Conservation (phyloP, 2,888 invertebrate genomes). For the Scaptomyza tumidula region DNA sequence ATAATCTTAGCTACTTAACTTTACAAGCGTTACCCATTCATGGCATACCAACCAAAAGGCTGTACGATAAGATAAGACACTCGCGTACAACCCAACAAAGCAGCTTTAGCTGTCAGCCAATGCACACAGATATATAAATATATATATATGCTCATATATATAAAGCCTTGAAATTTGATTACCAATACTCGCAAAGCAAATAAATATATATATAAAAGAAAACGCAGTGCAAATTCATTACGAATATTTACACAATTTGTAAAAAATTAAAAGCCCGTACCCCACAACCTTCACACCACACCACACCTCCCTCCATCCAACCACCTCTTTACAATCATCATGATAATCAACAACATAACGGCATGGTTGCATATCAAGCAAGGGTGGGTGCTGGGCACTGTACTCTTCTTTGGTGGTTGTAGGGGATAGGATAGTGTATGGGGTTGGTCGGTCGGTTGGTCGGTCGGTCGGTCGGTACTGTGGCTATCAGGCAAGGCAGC, state of each 20-base stretch:
- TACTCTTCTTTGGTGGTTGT: constrained; percentile 13
- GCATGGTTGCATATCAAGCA: constrained; percentile 34
- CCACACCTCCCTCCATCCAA: background rate
- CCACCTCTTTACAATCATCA: constrained; percentile 15
- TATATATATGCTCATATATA: background rate
- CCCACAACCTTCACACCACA: background rate
- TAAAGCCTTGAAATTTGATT: constrained; percentile 20
- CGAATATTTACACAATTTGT: constrained; percentile 68
- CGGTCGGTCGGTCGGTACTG: constrained; percentile 33
- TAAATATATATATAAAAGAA: constrained; percentile 11
- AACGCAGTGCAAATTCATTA: constrained; percentile 61
- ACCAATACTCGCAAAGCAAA: constrained; percentile 11
- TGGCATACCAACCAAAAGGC: constrained; percentile 31
- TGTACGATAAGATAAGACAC: constrained; percentile 48
- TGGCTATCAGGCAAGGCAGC: constrained; percentile 15
- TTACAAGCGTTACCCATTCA: constrained; percentile 53
- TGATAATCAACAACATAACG: constrained; percentile 31
- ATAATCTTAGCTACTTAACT: constrained; percentile 47
- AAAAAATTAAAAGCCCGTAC: constrained; percentile 41
- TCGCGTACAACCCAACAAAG: constrained; percentile 4
- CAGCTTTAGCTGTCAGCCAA: constrained; percentile 1
- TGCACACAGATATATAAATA: background rate
- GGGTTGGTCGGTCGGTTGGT: too few species aligned
- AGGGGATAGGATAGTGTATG: constrained; percentile 14
- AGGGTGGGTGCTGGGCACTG: constrained; percentile 59